Evolutionary conservation across 2,113 vertebrate species (phyloP), one percentile per base, ranked within the genome.

Genomic region (Aphyosemion australe): DNA sequence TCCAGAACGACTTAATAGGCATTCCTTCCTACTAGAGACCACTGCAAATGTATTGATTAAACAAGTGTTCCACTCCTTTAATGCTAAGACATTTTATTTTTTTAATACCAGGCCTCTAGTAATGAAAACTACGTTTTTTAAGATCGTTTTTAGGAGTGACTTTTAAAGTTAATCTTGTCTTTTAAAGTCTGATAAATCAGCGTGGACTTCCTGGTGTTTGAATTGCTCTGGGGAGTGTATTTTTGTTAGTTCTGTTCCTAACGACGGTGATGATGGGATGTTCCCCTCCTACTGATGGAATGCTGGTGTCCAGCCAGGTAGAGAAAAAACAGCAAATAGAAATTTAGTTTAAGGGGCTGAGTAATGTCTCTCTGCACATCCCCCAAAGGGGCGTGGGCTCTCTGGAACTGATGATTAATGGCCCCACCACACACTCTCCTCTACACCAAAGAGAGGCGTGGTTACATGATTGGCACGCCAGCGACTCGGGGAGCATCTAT

Each of bases 321-420:
- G 77, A 79, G 64, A 82, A 84, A 65, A 86, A 88, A 83, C 74
- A 74, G 74, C 81, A 80, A 84, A 88, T 84, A 82, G 82, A 86
- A 85, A 63, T 81, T 79, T 45, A 59, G 58, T 77, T 84, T 32
- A 51, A 60, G 73, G 84, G 81, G 76, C 74, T 85, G 83, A 89
- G 74, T 88, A 83, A 90, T 71, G 88, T 63, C 81, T 69, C 61
- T 72, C 74, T 80, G 52, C 19, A 16, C 74, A 70, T 78, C 86
- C 76, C 81, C 83, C 72, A 37, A 66, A 77, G 82, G 79, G 70
- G 83, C 37, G 52, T 78, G 68, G 79, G 83, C 84, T 90, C 87
- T 85, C 87, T 85, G 89, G 81, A 90, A 87, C 89, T 80, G 72
- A 89, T 92, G 89, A 93, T 91, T 92, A 92, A 92, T 89, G 74